Evolutionary conservation across 1,140 invertebrate genomes (phyloP).

Genomic region (Hirudo medicinalis): DNA sequence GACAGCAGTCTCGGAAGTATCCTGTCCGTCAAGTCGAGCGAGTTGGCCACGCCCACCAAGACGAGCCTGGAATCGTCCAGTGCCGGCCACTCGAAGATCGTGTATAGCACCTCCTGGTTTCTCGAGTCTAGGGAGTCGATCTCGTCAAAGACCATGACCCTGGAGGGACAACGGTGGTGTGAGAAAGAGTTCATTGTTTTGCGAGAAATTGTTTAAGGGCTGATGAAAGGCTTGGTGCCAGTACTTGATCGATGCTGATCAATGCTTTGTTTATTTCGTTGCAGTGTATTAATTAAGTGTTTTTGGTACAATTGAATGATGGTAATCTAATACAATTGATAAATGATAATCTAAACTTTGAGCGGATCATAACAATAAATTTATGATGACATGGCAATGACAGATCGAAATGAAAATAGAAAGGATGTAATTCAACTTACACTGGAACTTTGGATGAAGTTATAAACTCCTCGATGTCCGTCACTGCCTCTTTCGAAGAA

Average conservation of each 20-base stretch:
- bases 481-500: not conserved
- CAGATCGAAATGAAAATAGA: no score
- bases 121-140: constrained; percentile 75
- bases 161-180: no score
- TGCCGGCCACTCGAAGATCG: constrained; percentile 82
- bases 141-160: constrained; percentile 82
- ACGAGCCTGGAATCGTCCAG: constrained; percentile 56
- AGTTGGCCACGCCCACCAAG: constrained; percentile 80
- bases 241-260: no score
- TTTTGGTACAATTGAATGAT: no score
- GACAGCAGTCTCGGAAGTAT: constrained; percentile 70
- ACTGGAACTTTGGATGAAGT: not conserved
- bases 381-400: not conserved
- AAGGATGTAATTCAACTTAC: not conserved
- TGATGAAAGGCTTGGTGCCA: no score
- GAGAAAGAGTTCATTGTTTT: no score
- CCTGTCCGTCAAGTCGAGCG: constrained; percentile 85
- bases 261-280: not conserved
- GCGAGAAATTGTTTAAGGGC: no score
- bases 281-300: no score
- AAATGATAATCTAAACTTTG: no score
- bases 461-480: constrained; percentile 2
- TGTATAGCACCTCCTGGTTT: constrained; percentile 75
- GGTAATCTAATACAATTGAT: no score
- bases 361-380: not conserved